Evolutionary conservation across 53 echinoderm and acorn worm genomes (phyloP), one percentile per base, ranked within the genome.

Genomic region (Apostichopus leukothele): DNA sequence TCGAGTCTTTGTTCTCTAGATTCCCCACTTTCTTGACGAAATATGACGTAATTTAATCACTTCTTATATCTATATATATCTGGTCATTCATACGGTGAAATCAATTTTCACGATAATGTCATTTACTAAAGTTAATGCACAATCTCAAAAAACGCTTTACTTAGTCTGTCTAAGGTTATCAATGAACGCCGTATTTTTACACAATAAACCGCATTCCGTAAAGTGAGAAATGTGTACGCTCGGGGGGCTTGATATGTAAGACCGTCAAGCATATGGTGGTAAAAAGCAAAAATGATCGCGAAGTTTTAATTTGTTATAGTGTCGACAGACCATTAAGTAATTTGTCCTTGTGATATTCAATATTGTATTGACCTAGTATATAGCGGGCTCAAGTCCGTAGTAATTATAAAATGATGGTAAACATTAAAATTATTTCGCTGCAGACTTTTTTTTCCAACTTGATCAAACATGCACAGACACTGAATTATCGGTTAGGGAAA

Each of bases 251-350:
- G 16, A 63, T 63, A 63, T 63, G 16, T 63, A 63, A 39, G 39
- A 39, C 39, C 39, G 39, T 39, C 39, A 39, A 39, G 39, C 39
- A 39, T 39, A 39, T 39, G 39, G 39, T 39, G 39, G 39, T 39
- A 39, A 39, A 39, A 39, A 39, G 39, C 39, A 3, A 39, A 39
- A 39, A 39, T 39, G 2, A 39, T 39, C 39, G 39, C 39, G 39
- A 39, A 39, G 39, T 39, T 79, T 79, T 39, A 79, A 79, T 39
- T 79, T 79, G 79, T 18, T 19, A 51, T 51, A 79, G 79, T 79
- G 79, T 79, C 79, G 79, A 51, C 51, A 79, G 54, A 39, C 79
- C 79, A 79, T 79, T 79, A 79, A 79, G 12, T 79, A 51, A 51
- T 79, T 79, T 53, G 16, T 5, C 18, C n/a, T 52, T 16, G 39